Evolutionary conservation across 2,113 vertebrate species (phyloP), one percentile per base, ranked within the genome.

Genomic region (Dendrocopos noguchii): DNA sequence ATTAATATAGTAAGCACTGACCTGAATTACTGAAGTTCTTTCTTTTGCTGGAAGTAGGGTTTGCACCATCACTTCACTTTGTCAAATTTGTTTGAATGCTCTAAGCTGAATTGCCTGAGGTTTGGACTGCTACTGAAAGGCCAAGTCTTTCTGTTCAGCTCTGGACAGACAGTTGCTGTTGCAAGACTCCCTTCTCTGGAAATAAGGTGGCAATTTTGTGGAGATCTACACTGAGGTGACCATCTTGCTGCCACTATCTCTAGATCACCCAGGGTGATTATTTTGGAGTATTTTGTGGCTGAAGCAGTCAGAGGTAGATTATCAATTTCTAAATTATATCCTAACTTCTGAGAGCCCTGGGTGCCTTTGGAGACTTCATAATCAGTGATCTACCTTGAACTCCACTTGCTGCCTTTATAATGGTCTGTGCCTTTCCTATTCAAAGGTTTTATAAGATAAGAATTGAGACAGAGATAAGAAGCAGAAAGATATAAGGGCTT

Each of bases 381-480:
- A 91, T 89, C 33, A 10, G 33, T 77, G 80, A 85, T 75, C 95
- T 87, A 33, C 36, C 47, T 85, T 14, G 5, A 65, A 60, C 68
- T 93, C 72, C 33, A 34, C 72, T 94, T 80, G 85, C 46, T 80
- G 75, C 64, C 64, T 91, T 82, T 46, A 73, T 64, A 92, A 56
- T 39, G 10, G 33, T 67, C 65, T 92, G 7, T 87, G 80, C 47
- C 28, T 88, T 95, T 92, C 74, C 66, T 79, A 61, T 80, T 92
- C 82, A 83, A 67, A 94, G 81, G 56, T 83, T 92, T 93, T 64
- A 80, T 64, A 84, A 85, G 91, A 95, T 93, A 94, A 93, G 78
- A 87, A 46, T 76, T 92, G 76, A 85, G 68, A 78, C 21, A 57
- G 64, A 94, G 87, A 89, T 92, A 96, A 95, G 89, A 88, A 92